Evolutionary conservation across 2,797 vertebrate species (phyloP).

Genomic region (Crocidura indochinensis): DNA sequence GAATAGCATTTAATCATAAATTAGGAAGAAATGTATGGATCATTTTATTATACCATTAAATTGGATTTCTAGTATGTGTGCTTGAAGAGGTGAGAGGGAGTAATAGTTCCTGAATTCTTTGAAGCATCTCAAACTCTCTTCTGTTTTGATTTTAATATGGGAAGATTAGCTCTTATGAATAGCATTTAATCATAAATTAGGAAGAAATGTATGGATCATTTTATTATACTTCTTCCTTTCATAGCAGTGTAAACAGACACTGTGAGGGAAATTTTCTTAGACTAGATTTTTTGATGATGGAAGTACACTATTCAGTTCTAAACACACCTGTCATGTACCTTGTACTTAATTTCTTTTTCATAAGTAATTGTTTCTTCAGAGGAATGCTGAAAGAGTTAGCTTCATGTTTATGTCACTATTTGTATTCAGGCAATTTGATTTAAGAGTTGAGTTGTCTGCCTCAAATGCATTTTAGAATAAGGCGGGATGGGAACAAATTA

Average conservation of each 20-base stretch:
- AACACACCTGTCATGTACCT: neutral
- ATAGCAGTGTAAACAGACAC: neutral
- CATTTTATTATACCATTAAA: neutral
- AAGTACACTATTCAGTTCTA: constrained; percentile 17
- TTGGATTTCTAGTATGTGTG: neutral
- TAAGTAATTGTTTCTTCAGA: neutral
- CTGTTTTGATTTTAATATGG: neutral
- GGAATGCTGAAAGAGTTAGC: neutral
- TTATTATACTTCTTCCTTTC: neutral
- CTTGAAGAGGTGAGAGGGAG: neutral
- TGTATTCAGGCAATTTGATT: neutral
- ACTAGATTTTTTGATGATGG: neutral
- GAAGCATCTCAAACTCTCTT: neutral
- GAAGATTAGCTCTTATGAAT: neutral
- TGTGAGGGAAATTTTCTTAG: neutral
- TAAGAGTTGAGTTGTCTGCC: neutral
- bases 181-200: neutral
- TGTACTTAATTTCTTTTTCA: neutral
- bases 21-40: neutral
- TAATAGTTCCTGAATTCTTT: neutral
- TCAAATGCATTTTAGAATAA: constrained; percentile 56
- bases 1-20: neutral
- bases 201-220: neutral
- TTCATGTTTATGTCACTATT: neutral
- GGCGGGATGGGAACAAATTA: constrained; percentile 26